These are phyloP conservation scores for Mola mola DNA, from an alignment of 2,113 vertebrate species.

Conservation along the genomic window DNA sequence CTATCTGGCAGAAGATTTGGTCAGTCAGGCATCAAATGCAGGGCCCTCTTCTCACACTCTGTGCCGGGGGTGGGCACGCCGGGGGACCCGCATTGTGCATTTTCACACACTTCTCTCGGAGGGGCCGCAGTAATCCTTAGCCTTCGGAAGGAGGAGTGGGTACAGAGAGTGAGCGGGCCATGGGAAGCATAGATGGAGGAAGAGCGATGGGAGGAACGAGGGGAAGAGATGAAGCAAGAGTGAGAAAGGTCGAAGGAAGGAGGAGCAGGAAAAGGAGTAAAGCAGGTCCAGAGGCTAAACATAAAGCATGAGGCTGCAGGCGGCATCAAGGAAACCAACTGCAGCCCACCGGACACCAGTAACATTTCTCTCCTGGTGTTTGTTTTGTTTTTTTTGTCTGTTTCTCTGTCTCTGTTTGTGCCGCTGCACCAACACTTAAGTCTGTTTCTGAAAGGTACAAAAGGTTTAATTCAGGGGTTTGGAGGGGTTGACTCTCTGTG, in stretches of 20 bases:
- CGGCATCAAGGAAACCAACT: constrained; percentile 48
- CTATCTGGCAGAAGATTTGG: constrained; percentile 87
- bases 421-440: not conserved
- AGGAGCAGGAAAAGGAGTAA: constrained; percentile 39
- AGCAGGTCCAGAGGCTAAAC: constrained; percentile 57
- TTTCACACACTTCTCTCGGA: constrained; percentile 83
- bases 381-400: not conserved
- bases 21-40: constrained; percentile 90
- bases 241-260: constrained; percentile 41
- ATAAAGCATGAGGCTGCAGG: constrained; percentile 61
- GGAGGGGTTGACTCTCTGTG: constrained; percentile 58
- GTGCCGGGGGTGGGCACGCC: constrained; percentile 72
- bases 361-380: constrained; percentile 3
- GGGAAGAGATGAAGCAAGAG: constrained; percentile 35
- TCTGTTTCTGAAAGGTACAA: constrained; percentile 31
- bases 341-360: constrained; percentile 24
- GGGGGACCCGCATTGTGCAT: constrained; percentile 81
- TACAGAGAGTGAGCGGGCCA: constrained; percentile 18
- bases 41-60: constrained; percentile 85
- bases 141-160: constrained; percentile 69
- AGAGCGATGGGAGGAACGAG: constrained; percentile 34
- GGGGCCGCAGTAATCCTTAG: constrained; percentile 73
- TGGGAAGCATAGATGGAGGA: constrained; percentile 25
- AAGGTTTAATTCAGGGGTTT: constrained; percentile 54
- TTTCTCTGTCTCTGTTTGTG: not conserved